A percentile compares a stretch with the other conserved stretches of the same genome.
These are phyloP conservation scores for Channa striata DNA, from an alignment of 2,797 vertebrate genomes.

Conservation along the genomic window DNA sequence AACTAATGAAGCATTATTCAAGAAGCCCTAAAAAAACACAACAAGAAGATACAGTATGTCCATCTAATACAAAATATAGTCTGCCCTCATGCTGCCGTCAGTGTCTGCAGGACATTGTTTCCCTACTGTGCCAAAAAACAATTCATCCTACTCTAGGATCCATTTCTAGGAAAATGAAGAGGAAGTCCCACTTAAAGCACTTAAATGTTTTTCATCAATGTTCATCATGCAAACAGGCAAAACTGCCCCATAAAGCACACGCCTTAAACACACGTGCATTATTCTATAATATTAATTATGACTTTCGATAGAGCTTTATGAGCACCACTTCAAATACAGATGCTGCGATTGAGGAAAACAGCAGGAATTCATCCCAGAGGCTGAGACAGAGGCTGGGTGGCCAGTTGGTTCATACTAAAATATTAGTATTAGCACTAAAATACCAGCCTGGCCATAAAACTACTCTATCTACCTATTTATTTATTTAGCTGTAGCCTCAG, in stretches of 20 bases:
- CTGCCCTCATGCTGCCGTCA: too few relatives aligned
- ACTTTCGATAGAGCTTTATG: conserved; percentile 25
- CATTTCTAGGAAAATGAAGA: too few relatives aligned
- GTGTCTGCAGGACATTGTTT: too few relatives aligned
- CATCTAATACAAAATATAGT: too few relatives aligned
- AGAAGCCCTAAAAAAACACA: too few relatives aligned
- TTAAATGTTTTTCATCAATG: too few relatives aligned
- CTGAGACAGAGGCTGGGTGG: conserved; percentile 19
- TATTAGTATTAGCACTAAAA: conserved; percentile 64
- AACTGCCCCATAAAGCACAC: neutral
- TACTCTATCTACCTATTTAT: conserved; percentile 51
- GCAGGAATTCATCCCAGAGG: conserved; percentile 2
- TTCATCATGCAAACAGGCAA: neutral
- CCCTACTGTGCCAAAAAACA: neutral
- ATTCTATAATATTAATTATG: neutral
- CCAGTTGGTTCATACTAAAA: conserved; percentile 44
- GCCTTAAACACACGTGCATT: conserved; percentile 1
- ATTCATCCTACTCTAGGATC: neutral
- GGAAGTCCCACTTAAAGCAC: too few relatives aligned
- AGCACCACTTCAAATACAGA: conserved; percentile 42
- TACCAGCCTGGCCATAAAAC: conserved; percentile 54
- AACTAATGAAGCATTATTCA: too few relatives aligned
- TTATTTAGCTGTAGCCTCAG: conserved; percentile 58
- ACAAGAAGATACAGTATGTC: too few relatives aligned
- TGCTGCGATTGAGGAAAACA: conserved; percentile 27